Base-by-base conservation (phyloP, 2,797 vertebrate genomes). In the Pseudochromis fuscus region DNA sequence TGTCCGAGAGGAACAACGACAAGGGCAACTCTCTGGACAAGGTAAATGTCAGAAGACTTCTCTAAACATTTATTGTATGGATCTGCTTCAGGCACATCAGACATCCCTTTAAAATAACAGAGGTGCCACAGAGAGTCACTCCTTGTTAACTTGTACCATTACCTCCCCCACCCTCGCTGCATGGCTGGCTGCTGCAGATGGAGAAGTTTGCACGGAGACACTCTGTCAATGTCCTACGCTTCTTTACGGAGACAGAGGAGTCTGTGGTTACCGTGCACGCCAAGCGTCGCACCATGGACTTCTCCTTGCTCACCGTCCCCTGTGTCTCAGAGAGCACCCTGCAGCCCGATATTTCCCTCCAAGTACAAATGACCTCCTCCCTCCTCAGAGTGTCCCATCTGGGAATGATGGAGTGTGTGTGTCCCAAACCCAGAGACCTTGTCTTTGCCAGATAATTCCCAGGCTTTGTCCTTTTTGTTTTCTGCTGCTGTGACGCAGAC, bases 11-110 rank as follows among this genome's bases (percentile, higher is more conserved):
- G 83, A 94, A 91, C 60, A 94, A 93, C 5, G 97, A 98, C 62
- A 99, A 97, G 88, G 94, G 92, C 81, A 96, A 95, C 87, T 97
- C 96, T 25, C 93, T 97, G 55, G 97, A 99, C 69, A 99, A 99
- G 97, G 98, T 99, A 93, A 21, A 18, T 25, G 46, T 49, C 46
- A 27, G 46, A 16, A 25, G 24, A n/a, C n/a, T n/a, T n/a, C n/a
- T n/a, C n/a, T n/a, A n/a, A n/a, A n/a, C n/a, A n/a, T n/a, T n/a
- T n/a, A n/a, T n/a, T n/a, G n/a, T n/a, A n/a, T n/a, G n/a, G n/a
- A n/a, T n/a, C n/a, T 33, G 42, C 63, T 56, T 56, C 9, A 31
- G 37, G 19, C 19, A 19, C 37, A 44, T 31, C 31, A 72, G 21
- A 50, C 18, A 5, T 60, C 40, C 40, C 62, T 62, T 49, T 45